These are phyloP conservation scores for Oscheius sp. DNA, from an alignment of 2,888 invertebrate species.

Conservation along the genomic window DNA sequence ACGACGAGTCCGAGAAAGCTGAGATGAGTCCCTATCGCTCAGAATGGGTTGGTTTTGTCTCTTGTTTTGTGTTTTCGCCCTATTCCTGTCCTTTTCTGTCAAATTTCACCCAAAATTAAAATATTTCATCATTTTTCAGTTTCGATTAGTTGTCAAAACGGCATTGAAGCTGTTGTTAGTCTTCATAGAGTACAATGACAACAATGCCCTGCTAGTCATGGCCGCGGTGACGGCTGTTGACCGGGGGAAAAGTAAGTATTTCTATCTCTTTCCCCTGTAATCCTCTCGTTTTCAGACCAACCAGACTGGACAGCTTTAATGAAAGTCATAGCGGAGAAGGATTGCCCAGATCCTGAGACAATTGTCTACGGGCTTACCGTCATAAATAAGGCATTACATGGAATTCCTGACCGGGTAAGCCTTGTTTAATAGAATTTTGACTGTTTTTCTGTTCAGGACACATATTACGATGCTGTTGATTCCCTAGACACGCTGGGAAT, in stretches of 20 bases:
- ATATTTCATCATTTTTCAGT: too few relatives aligned
- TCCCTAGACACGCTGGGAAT: slow-evolving; percentile 86
- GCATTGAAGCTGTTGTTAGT: slow-evolving; percentile 94
- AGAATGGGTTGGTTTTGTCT: slow-evolving; percentile 68
- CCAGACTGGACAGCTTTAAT: slow-evolving; percentile 84
- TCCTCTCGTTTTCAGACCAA: slow-evolving; percentile 76
- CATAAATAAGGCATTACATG: slow-evolving; percentile 80
- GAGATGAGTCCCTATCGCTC: slow-evolving; percentile 70
- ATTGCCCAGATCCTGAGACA: slow-evolving; percentile 91
- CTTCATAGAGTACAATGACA: slow-evolving; percentile 97
- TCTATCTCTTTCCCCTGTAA: neutral
- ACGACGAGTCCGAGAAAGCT: slow-evolving; percentile 60
- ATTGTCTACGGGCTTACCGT: slow-evolving; percentile 94
- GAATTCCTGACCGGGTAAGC: slow-evolving; percentile 71
- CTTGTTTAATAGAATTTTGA: neutral
- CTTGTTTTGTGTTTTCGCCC: neutral
- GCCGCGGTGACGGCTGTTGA: slow-evolving; percentile 89
- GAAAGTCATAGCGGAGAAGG: slow-evolving; percentile 90
- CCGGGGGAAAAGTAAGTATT: slow-evolving; percentile 69
- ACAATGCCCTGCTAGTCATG: slow-evolving; percentile 90
- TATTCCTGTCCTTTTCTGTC: neutral
- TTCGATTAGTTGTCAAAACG: slow-evolving; percentile 95
- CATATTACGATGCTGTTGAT: slow-evolving; percentile 97
- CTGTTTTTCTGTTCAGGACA: slow-evolving; percentile 80
- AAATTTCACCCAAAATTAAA: neutral